Percentiles rank a stretch among this genome's conserved stretches.
Conservation (phyloP, 2,113 vertebrate species). For the Siniperca knerii region DNA sequence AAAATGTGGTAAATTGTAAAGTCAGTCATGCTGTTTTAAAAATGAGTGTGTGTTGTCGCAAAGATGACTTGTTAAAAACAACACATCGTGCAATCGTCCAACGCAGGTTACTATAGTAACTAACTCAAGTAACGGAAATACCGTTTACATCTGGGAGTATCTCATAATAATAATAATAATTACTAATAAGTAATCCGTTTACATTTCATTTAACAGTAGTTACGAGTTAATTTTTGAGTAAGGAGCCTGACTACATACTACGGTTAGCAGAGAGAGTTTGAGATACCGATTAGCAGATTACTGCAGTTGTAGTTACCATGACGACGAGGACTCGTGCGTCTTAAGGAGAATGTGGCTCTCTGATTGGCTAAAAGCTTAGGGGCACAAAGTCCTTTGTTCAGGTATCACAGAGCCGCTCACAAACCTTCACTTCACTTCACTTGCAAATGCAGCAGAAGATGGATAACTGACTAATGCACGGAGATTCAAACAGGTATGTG, state of each 20-base stretch:
- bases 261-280: not conserved
- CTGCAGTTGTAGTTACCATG: constrained; percentile 7
- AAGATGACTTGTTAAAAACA: not conserved
- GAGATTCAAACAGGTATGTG: constrained; percentile 47
- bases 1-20: not conserved
- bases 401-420: constrained; percentile 35
- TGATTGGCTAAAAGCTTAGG: constrained; percentile 69
- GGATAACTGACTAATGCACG: not conserved
- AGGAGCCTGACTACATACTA: too few species aligned
- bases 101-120: not conserved
- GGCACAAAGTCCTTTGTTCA: constrained; percentile 57
- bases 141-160: too few species aligned
- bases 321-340: not conserved
- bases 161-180: too few species aligned
- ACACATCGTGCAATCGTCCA: not conserved
- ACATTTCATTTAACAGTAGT: not conserved
- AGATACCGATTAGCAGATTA: constrained; percentile 40
- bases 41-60: not conserved
- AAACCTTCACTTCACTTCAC: not conserved
- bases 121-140: not conserved
- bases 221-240: too few species aligned
- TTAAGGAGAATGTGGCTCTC: constrained; percentile 36
- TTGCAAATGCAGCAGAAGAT: not conserved
- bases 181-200: not conserved
- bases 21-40: not conserved